Evolutionary conservation across 2,888 invertebrate genomes (phyloP).

Genomic region (Drosophila melanosoma): DNA sequence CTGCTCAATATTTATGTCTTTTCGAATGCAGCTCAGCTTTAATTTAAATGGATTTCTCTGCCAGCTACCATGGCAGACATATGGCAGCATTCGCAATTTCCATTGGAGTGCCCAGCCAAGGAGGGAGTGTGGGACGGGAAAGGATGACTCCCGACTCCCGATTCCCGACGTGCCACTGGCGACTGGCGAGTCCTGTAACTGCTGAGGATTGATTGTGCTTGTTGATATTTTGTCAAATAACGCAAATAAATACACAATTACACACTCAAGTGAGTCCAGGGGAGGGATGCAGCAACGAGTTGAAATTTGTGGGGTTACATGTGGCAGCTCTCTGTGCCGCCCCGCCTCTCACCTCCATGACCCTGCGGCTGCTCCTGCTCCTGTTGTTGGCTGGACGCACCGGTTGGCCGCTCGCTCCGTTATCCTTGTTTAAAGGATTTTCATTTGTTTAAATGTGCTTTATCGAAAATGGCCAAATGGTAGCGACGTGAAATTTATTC

Average conservation of each 20-base stretch:
- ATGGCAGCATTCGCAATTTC: constrained; percentile 74
- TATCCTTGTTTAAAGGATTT: constrained; percentile 80
- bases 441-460: constrained; percentile 81
- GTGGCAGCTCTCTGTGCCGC: constrained; percentile 31
- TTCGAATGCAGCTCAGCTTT: constrained; percentile 80
- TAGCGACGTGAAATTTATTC: constrained; percentile 53
- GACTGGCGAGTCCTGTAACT: constrained; percentile 56
- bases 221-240: constrained; percentile 84
- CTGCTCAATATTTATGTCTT: constrained; percentile 71
- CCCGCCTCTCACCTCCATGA: neutral
- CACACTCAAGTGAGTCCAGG: constrained; percentile 82
- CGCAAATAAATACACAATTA: constrained; percentile 85
- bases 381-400: constrained; percentile 1
- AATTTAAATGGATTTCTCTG: constrained; percentile 78
- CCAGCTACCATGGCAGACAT: constrained; percentile 61
- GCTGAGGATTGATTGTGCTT: constrained; percentile 82
- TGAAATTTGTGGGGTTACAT: constrained; percentile 61
- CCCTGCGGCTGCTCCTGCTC: constrained; percentile 2
- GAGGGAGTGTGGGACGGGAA: neutral
- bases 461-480: constrained; percentile 78
- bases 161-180: constrained; percentile 23
- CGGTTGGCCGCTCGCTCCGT: constrained; percentile 22
- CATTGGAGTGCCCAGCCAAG: constrained; percentile 36
- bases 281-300: constrained; percentile 22
- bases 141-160: constrained; percentile 37